phyloP scores from a whole-genome alignment of 2,888 invertebrate species.

The Drosophila niveifrons region DNA sequence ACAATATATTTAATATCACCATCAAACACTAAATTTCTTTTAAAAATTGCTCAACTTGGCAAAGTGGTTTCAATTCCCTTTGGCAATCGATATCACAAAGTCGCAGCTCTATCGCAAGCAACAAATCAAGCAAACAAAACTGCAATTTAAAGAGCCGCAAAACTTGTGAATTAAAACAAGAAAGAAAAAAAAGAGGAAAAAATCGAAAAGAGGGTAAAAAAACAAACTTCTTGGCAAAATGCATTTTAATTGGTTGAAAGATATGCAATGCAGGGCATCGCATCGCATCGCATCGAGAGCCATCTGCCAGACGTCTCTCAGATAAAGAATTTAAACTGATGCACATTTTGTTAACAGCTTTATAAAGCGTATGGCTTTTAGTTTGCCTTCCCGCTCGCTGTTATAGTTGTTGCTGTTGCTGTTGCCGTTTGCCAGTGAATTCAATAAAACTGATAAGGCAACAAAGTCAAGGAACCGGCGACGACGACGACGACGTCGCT shows the following conservation, averaged over 20 bases:
- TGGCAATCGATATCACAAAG: not conserved
- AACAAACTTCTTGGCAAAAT: constrained; percentile 71
- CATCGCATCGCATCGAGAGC: constrained; percentile 26
- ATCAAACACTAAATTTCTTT: not conserved
- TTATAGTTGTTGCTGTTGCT: constrained; percentile 17
- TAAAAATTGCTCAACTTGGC: not conserved
- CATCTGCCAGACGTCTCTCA: constrained; percentile 66
- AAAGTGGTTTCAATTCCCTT: not conserved
- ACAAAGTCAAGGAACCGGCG: constrained; percentile 63
- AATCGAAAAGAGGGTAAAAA: constrained; percentile 28
- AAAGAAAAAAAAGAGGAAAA: not conserved
- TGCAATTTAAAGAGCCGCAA: constrained; percentile 57
- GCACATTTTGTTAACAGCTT: constrained; percentile 84
- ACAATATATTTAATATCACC: not conserved
- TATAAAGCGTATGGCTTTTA: constrained; percentile 79
- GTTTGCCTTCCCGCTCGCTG: constrained; percentile 33
- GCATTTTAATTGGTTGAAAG: constrained; percentile 83
- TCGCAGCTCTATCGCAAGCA: constrained; percentile 43
- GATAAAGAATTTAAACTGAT: constrained; percentile 84
- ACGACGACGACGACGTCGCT: constrained; percentile 13
- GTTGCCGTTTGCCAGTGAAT: constrained; percentile 47
- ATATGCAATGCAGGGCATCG: constrained; percentile 80
- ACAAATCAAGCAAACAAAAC: constrained; percentile 60
- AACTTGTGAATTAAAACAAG: constrained; percentile 8
- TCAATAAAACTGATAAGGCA: constrained; percentile 82